Base-by-base conservation (phyloP, 2,888 invertebrate genomes). In the Horisme vitalbata region DNA sequence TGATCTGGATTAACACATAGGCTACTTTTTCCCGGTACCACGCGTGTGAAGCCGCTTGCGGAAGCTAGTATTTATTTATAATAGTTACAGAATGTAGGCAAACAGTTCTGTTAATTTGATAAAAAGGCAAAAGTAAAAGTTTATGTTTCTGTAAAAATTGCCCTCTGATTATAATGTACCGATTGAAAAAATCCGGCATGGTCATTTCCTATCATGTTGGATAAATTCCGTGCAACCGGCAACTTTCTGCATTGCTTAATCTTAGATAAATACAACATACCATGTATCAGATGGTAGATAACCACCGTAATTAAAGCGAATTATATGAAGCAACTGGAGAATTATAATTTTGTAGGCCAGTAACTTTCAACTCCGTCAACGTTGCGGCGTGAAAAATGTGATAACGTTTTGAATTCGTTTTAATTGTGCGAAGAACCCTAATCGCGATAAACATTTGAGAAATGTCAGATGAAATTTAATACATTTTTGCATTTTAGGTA, bases 331-430 rank as follows among this genome's bases (percentile, higher is more conserved):
- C 50, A 57, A 55, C 48, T 45, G 34, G 46, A 36, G 39, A 26
- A 41, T 48, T 48, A 54, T 44, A 39, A 31, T 53, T 54, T 52
- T 52, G 52, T 56, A 52, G 59, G 59, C 50, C 55, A 54, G 48
- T 44, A 45, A 55, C 56, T 59, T 59, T 59, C 54, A 44, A 52
- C 47, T 51, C 32, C 36, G 41, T 45, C 41, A 48, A 41, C 31
- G 50, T 21, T 10, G 20, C 21, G 34, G 39, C 33, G 54, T 56
- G 52, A 54, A 55, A 52, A 46, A 34, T 32, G 15, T 30, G 28
- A 48, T 45, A 37, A 44, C 37, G 45, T 34, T 38, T 20, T 24
- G 31, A 41, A 26, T 31, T 26, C 12, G 10, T 47, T 45, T 36
- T 31, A 7, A 6, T 12, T 12, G 11, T 15, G 3, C 34, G 24